These are phyloP conservation scores for Holothuria scabra DNA, from an alignment of 53 echinoderm and acorn worm genomes.

Conservation along the genomic window DNA sequence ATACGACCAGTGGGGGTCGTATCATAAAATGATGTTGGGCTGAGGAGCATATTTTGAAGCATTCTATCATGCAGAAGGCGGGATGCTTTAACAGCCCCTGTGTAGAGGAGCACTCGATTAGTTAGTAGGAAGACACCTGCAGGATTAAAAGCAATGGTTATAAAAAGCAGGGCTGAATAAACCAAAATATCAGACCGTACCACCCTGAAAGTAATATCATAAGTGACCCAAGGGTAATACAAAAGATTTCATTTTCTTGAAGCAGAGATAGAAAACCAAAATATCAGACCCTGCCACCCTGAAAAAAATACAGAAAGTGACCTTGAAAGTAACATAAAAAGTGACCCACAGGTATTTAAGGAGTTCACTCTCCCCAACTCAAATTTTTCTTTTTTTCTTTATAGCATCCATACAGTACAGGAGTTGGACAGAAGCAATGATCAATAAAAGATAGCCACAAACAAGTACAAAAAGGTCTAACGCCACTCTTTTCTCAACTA, in stretches of 20 bases:
- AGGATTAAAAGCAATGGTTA: neutral
- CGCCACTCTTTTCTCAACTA: too few species aligned
- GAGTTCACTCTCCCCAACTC: too few species aligned
- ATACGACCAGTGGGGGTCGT: constrained; percentile 79
- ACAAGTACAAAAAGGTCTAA: too few species aligned
- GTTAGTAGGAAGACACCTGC: neutral
- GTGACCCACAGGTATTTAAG: too few species aligned
- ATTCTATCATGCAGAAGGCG: constrained; percentile 55
- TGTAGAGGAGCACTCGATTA: constrained; percentile 15
- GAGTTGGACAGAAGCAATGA: too few species aligned
- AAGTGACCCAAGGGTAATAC: too few species aligned
- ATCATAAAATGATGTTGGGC: constrained; percentile 81
- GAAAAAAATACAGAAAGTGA: too few species aligned
- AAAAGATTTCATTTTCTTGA: neutral
- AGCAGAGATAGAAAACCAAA: neutral
- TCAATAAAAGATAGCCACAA: too few species aligned
- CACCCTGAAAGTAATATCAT: too few species aligned
- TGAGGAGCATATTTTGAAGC: constrained; percentile 60
- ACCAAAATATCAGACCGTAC: neutral
- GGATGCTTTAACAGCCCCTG: constrained; percentile 61
- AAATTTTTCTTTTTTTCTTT: too few species aligned
- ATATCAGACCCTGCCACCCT: neutral
- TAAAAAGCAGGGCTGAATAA: neutral
- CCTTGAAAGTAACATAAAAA: too few species aligned
- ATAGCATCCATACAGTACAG: too few species aligned